phyloP scores from a whole-genome alignment of 2,888 invertebrate species.

The Temnothorax ravouxi region DNA sequence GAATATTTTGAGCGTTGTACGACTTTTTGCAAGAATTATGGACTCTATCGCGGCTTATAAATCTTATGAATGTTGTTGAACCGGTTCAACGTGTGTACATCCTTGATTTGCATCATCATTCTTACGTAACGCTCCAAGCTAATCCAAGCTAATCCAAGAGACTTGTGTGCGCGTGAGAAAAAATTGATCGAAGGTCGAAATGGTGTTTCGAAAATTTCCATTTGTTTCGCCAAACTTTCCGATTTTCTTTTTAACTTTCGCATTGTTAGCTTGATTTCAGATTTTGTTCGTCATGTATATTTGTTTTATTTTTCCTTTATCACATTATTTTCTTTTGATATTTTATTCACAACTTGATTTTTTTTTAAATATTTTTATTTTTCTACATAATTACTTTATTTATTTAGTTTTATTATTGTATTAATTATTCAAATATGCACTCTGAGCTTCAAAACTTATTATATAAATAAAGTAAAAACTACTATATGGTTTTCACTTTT shows the following conservation, averaged over 20 bases:
- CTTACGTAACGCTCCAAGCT: conserved; percentile 67
- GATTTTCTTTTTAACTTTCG: not conserved
- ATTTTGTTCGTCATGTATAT: not conserved
- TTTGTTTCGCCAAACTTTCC: conserved; percentile 36
- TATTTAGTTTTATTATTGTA: not conserved
- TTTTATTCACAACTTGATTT: not conserved
- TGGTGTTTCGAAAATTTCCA: conserved; percentile 60
- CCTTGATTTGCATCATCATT: conserved; percentile 74
- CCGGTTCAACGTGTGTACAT: conserved; percentile 64
- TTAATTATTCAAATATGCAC: not conserved
- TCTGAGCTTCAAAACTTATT: not conserved
- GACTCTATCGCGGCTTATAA: conserved; percentile 34
- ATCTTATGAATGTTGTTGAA: conserved; percentile 64
- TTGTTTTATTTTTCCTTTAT: not conserved
- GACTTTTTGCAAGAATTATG: conserved; percentile 13
- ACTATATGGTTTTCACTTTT: not conserved
- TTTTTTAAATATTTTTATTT: not conserved
- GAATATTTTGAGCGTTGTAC: not conserved
- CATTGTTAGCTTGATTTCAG: not conserved
- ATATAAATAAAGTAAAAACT: not conserved
- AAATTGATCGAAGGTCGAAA: conserved; percentile 59
- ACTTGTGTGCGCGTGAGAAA: conserved; percentile 57
- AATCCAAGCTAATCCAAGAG: conserved; percentile 52
- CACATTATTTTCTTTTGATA: not conserved
- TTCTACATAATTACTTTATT: not conserved